A percentile compares a stretch with the other conserved stretches of the same genome.
These are phyloP conservation scores for Smutsia temminckii DNA, from an alignment of 2,797 vertebrate species.

Conservation along the genomic window DNA sequence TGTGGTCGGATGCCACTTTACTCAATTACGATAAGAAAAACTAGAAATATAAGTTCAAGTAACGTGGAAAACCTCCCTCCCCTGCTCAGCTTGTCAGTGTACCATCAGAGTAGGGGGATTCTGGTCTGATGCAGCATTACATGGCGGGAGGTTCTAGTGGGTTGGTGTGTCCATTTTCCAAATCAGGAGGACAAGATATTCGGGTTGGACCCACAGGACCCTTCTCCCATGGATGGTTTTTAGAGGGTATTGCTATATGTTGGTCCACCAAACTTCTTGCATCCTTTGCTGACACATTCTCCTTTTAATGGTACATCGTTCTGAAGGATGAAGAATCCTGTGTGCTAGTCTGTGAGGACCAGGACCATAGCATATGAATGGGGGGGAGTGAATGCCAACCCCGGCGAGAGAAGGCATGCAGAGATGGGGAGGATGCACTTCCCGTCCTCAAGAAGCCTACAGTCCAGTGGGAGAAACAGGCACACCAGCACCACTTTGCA, in stretches of 20 bases:
- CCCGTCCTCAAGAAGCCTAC: not conserved
- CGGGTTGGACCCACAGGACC: not conserved
- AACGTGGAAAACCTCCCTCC: not conserved
- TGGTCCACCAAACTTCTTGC: not conserved
- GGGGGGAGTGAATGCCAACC: not conserved
- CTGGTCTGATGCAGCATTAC: not conserved
- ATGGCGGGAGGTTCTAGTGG: not conserved
- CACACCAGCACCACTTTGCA: not conserved
- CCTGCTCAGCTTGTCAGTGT: not conserved
- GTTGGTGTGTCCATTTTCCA: not conserved
- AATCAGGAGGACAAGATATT: not conserved
- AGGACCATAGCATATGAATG: not conserved
- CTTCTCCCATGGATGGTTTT: not conserved
- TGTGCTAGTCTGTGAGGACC: not conserved
- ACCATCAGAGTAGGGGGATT: not conserved
- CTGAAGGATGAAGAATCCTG: not conserved
- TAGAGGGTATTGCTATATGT: not conserved
- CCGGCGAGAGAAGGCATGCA: not conserved
- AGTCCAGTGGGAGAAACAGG: not conserved
- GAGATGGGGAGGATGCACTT: not conserved
- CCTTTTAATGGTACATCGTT: not conserved
- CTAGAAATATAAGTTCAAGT: not conserved
- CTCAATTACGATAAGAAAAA: not conserved
- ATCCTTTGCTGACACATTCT: not conserved
- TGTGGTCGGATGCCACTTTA: not conserved